Evolutionary conservation across 2,888 invertebrate genomes (phyloP).

Genomic region (Synergus laeviventris): DNA sequence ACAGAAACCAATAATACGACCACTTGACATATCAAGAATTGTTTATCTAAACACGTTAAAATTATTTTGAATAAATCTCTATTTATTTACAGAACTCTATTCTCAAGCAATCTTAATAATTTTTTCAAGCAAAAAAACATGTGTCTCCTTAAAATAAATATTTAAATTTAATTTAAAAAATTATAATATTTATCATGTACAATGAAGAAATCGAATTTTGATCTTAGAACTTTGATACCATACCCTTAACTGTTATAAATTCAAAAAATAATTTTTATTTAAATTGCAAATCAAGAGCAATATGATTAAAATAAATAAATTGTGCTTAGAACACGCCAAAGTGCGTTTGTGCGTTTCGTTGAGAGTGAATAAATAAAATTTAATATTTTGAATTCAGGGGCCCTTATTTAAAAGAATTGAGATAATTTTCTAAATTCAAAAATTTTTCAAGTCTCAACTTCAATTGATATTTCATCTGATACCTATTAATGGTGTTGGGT

Average conservation of each 20-base stretch:
- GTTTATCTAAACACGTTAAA: neutral
- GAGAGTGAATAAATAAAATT: neutral
- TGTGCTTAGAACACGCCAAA: slow-evolving; percentile 40
- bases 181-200: no score
- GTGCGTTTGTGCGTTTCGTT: slow-evolving; percentile 38
- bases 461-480: neutral
- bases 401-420: neutral
- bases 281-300: neutral
- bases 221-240: no score
- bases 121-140: no score
- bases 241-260: neutral
- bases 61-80: neutral
- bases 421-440: neutral
- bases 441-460: neutral
- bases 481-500: no score
- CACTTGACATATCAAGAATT: neutral
- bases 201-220: no score
- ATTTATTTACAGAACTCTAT: neutral
- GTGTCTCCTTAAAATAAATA: no score
- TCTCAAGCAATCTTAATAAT: no score
- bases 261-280: neutral
- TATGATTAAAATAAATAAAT: slow-evolving; percentile 1
- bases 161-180: no score
- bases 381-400: neutral
- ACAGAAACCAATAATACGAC: neutral